phyloP scores from a whole-genome alignment of 1,140 invertebrate genomes.

The Prorops nasuta region DNA sequence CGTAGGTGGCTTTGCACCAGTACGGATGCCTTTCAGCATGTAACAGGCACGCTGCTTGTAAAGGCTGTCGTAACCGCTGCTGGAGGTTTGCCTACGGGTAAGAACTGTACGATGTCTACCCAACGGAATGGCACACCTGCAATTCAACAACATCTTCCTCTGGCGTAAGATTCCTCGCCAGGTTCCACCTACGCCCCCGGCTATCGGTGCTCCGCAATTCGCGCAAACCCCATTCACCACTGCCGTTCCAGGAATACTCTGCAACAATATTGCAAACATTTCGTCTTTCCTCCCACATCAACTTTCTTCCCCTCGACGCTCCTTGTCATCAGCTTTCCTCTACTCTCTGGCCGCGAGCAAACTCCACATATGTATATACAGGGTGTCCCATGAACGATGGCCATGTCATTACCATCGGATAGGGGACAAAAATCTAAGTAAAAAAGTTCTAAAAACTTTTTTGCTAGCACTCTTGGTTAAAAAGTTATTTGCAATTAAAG shows the following conservation, averaged over 20 bases:
- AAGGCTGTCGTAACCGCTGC: constrained; percentile 42
- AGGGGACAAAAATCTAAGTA: no score
- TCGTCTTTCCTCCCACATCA: no score
- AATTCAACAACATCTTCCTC: constrained; percentile 9
- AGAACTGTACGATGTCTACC: constrained; percentile 8
- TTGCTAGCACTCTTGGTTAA: no score
- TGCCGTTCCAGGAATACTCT: constrained; percentile 14
- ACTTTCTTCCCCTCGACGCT: no score
- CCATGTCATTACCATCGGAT: no score
- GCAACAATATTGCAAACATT: constrained; percentile 16
- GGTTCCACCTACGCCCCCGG: not conserved
- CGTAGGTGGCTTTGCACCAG: not conserved
- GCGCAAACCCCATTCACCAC: constrained; percentile 15
- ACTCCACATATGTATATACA: no score
- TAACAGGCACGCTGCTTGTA: constrained; percentile 41
- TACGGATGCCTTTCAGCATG: constrained; percentile 29
- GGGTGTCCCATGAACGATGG: no score
- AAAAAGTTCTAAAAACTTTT: no score
- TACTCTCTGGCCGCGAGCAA: no score
- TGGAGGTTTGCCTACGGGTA: constrained; percentile 28
- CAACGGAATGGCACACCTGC: constrained; percentile 16
- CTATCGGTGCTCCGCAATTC: constrained; percentile 4
- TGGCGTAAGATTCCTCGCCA: constrained; percentile 9
- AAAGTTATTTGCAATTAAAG: no score
- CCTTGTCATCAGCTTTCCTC: no score